Evolutionary conservation across 2,797 vertebrate species (phyloP).

Genomic region (Diceros bicornis): DNA sequence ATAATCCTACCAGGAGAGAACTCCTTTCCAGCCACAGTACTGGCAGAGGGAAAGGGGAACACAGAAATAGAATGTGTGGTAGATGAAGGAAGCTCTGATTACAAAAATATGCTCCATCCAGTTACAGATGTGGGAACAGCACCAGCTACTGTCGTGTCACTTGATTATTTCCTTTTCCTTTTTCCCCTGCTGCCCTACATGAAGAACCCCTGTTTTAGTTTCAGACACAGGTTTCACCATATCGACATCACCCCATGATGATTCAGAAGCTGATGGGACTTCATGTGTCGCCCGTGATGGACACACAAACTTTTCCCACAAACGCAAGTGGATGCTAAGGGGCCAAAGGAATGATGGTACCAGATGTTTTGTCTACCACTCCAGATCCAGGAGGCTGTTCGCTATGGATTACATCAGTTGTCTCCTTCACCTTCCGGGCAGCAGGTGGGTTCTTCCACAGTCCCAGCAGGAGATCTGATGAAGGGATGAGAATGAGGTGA

Average conservation of each 20-base stretch:
- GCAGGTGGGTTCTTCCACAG: neutral
- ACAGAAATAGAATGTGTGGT: neutral
- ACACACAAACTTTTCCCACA: neutral
- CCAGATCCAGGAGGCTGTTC: neutral
- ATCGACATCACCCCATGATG: neutral
- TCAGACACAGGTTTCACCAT: neutral
- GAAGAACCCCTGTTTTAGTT: neutral
- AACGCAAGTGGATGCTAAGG: neutral
- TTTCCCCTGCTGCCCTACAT: neutral
- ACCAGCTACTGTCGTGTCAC: neutral
- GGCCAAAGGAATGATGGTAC: too few relatives aligned
- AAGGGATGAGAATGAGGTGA: neutral
- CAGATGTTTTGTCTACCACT: neutral
- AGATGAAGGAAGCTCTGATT: neutral
- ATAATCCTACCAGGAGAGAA: conserved; percentile 33
- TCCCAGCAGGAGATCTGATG: neutral
- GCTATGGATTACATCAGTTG: too few relatives aligned
- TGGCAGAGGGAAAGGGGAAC: neutral
- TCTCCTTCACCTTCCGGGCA: neutral
- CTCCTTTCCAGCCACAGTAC: neutral
- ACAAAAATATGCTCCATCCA: neutral
- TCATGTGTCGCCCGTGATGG: neutral
- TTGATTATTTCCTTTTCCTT: neutral
- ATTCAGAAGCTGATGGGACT: neutral
- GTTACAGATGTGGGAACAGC: neutral